Base-by-base conservation (phyloP, 2,113 vertebrate species). In the Sorex araneus region DNA sequence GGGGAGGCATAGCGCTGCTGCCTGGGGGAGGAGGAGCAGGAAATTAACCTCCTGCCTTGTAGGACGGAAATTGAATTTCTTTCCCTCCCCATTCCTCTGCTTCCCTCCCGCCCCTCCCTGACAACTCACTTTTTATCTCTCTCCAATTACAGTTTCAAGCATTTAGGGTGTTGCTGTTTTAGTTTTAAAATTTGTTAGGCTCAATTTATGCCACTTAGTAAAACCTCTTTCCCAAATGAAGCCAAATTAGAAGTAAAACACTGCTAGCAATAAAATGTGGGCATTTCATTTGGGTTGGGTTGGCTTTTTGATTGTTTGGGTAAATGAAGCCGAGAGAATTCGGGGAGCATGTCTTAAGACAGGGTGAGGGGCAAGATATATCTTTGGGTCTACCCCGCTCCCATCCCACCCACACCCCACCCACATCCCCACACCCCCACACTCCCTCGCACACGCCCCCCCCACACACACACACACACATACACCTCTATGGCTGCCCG, bases 131-230 rank as follows among this genome's bases (percentile, higher is more conserved):
- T 97, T 94, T 96, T 96, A 63, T 94, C 89, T 94, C 86, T 96
- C 77, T 89, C 89, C 96, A 96, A 85, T 97, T 96, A 94, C 89
- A 96, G 92, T 96, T 95, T 93, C 84, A 94, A 95, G 87, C 93
- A 82, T 96, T 96, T 92, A 93, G 89, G 94, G 89, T 96, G 92
- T 84, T 97, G 92, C 95, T 94, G 96, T 91, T 96, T 97, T 87
- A 81, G 93, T 94, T 96, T 96, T 97, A 92, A 96, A 96, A 94
- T 96, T 97, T 96, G 95, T 97, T 95, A 96, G 92, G 95, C 94
- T 97, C 96, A 96, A 96, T 97, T 97, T 95, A 96, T 97, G 95
- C 95, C 95, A 96, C 96, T 97, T 96, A 96, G 96, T 96, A 95
- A 96, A 97, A 96, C 95, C 95, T 97, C 96, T 94, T 94, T 96